Conservation (phyloP, 2,113 vertebrate species). For the Carettochelys insculpta region DNA sequence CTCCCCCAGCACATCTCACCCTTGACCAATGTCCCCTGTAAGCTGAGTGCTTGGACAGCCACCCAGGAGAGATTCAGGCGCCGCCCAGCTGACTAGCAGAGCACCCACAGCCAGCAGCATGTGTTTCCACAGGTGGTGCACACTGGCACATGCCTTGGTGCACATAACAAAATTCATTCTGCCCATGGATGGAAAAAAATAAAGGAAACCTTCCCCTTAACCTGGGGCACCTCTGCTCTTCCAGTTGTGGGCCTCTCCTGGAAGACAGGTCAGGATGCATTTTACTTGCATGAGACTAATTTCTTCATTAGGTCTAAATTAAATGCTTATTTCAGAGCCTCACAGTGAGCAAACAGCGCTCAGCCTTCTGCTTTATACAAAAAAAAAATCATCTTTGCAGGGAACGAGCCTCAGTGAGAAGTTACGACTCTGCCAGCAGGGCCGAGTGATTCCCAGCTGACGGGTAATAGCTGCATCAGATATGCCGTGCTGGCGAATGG, state of each 20-base stretch:
- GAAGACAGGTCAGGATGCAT: neutral
- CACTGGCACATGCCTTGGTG: no score
- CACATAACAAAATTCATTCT: no score
- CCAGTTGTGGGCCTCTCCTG: neutral
- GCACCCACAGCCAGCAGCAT: no score
- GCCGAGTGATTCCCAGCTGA: neutral
- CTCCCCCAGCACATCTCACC: neutral
- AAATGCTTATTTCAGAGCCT: constrained; percentile 74
- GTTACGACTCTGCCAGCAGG: constrained; percentile 17
- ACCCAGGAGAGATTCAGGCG: no score
- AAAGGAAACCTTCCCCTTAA: no score
- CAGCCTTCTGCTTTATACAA: constrained; percentile 49
- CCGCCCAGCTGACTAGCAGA: no score
- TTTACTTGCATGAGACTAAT: constrained; percentile 37
- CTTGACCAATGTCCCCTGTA: no score
- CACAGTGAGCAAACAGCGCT: constrained; percentile 43
- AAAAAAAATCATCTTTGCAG: constrained; percentile 14
- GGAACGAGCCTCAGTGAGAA: constrained; percentile 39
- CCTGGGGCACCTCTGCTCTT: neutral
- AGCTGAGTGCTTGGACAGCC: no score
- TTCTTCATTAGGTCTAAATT: constrained; percentile 62
- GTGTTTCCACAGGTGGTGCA: no score
- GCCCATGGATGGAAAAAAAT: no score
- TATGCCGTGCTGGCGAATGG: neutral
- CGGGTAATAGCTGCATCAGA: neutral